Conservation (phyloP, 1,140 invertebrate species). For the Scaptomyza montana region DNA sequence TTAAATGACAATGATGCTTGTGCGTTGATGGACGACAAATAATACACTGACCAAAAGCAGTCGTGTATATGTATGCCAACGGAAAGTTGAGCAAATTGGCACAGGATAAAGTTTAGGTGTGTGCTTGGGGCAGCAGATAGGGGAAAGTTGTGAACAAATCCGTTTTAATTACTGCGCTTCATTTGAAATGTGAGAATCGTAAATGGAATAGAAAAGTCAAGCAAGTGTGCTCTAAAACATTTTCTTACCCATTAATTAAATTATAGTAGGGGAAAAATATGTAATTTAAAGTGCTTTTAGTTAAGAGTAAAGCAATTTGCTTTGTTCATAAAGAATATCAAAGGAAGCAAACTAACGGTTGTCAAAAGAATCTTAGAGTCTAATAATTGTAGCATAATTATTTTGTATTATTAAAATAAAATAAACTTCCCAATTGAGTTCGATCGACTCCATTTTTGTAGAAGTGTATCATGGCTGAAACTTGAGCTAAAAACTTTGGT, state of each 20-base stretch:
- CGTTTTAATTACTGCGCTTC: constrained; percentile 36
- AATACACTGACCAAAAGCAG: constrained; percentile 43
- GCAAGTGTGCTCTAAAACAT: constrained; percentile 11
- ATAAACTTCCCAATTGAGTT: constrained; percentile 6
- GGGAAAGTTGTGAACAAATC: not conserved
- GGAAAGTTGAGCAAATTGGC: constrained; percentile 18
- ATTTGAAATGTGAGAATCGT: constrained; percentile 18
- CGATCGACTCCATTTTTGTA: not conserved
- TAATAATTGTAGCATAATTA: too few species aligned
- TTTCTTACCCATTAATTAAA: constrained; percentile 36
- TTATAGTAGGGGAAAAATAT: not conserved
- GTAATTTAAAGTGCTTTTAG: not conserved
- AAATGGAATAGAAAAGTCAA: constrained; percentile 11
- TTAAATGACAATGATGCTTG: constrained; percentile 68
- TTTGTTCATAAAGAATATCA: not conserved
- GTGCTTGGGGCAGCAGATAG: too few species aligned
- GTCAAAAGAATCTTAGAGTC: too few species aligned
- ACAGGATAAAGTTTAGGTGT: not conserved
- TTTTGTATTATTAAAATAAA: too few species aligned
- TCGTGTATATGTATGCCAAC: not conserved
- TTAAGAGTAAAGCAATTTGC: too few species aligned
- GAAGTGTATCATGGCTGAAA: constrained; percentile 51
- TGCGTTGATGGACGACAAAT: constrained; percentile 55
- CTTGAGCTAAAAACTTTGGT: constrained; percentile 62
- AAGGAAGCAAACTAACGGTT: too few species aligned